These are phyloP conservation scores for Corticium candelabrum DNA, from an alignment of 37 sponge, comb jelly and placozoan species.

Conservation along the genomic window DNA sequence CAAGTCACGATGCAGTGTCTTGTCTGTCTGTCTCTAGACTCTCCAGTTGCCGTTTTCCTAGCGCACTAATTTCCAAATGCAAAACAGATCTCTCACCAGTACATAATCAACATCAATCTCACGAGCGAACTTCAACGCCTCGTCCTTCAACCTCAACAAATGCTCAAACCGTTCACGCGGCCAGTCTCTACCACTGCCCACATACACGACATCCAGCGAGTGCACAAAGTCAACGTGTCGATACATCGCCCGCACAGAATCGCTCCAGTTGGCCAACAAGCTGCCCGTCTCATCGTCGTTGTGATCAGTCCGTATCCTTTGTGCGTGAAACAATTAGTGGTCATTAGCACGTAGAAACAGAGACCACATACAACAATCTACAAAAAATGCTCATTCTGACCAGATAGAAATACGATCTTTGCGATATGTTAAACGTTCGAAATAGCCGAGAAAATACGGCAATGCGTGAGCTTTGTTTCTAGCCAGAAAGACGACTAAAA, in stretches of 20 bases:
- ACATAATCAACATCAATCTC: conserved; percentile 54
- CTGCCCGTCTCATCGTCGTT: conserved; percentile 70
- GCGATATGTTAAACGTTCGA: conserved; percentile 74
- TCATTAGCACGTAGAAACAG: too few relatives aligned
- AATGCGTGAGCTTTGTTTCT: conserved; percentile 62
- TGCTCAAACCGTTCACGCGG: conserved; percentile 39
- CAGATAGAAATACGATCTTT: conserved; percentile 62
- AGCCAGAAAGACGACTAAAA: conserved; percentile 65
- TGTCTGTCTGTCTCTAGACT: too few relatives aligned
- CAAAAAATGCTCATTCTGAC: too few relatives aligned
- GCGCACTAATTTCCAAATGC: too few relatives aligned
- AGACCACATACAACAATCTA: too few relatives aligned
- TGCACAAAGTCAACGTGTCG: conserved; percentile 25
- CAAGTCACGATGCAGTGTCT: too few relatives aligned
- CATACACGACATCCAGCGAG: conserved; percentile 15
- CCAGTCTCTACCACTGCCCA: conserved; percentile 34
- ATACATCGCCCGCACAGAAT: conserved; percentile 35
- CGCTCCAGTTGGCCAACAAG: conserved; percentile 65
- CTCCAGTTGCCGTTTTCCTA: too few relatives aligned
- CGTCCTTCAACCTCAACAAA: conserved; percentile 50
- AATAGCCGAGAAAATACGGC: conserved; percentile 69
- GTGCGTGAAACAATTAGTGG: conserved; percentile 25
- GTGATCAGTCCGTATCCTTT: conserved; percentile 62
- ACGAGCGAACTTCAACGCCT: conserved; percentile 52
- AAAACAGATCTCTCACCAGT: conserved; percentile 55